Base-by-base conservation (phyloP, 1,140 invertebrate species). In the Drosophila watanabei region DNA sequence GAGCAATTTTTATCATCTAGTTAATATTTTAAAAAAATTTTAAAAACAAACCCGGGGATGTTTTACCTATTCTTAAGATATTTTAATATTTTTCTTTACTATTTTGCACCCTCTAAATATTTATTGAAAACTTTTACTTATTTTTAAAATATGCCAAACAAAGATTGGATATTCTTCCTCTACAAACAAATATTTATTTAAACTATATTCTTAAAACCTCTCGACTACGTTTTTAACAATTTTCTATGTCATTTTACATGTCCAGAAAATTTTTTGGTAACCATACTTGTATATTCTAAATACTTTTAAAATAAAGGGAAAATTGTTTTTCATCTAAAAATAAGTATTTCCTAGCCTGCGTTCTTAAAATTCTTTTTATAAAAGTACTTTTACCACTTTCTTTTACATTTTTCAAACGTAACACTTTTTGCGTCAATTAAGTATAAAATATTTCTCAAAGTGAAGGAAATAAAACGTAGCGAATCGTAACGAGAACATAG, bases 401-500 rank as follows among this genome's bases (percentile, higher is more conserved):
- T 1, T 20, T 5, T 0, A 2, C 4, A 18, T 10, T 43, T 18
- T 43, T 9, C 1, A 18, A 18, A 18, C n/a, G n/a, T n/a, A n/a
- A n/a, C n/a, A n/a, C 18, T 14, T 20, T 46, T 46, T 1, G 9
- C n/a, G 13, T 3, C 4, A 11, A 20, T 46, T 48, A 14, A 48
- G 13, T 9, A 41, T 48, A 16, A 10, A 24, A 6, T 11, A n/a
- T 65, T 66, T 63, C 37, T 35, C 14, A 0, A 2, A 45, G 37
- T 71, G 76, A 60, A 45, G 4, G 49, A 71, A 75, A 52, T 39
- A 37, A 70, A 49, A 71, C 46, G 59, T 75, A 81, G 20, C 33
- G 20, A 41, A 41, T n/a, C 69, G 41, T 32, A 73, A 72, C 45
- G 45, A 72, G 49, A 28, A n/a, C 46, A 43, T 43, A n/a, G 68